Evolutionary conservation across 2,113 vertebrate species (phyloP).

Genomic region (Cryptomyrus ogoouensis): DNA sequence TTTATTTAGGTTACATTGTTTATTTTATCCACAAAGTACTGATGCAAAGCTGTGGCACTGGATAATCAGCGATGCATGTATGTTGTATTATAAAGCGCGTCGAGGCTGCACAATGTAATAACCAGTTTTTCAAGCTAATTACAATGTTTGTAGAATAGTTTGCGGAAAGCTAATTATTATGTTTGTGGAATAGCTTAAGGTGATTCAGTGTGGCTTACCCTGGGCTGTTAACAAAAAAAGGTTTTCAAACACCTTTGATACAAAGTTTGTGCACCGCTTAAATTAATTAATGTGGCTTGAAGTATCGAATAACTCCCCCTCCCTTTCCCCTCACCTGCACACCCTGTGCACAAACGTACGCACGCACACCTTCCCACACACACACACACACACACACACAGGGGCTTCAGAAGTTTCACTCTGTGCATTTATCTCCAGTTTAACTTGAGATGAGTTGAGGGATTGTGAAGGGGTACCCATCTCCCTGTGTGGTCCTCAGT

Average conservation of each 20-base stretch:
- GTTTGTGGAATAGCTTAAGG: background rate
- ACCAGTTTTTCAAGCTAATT: constrained; percentile 17
- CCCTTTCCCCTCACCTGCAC: background rate
- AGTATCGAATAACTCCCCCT: constrained; percentile 10
- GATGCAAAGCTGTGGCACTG: background rate
- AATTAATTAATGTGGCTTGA: constrained; percentile 9
- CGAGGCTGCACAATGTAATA: background rate
- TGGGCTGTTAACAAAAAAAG: constrained; percentile 5
- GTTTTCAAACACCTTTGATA: background rate
- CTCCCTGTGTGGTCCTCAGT: constrained; percentile 75
- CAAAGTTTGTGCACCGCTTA: constrained; percentile 9
- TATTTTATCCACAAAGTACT: background rate
- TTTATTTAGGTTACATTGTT: constrained; percentile 7
- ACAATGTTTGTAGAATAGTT: constrained; percentile 19
- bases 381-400: background rate
- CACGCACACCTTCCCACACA: background rate
- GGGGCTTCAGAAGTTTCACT: background rate
- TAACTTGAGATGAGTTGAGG: constrained; percentile 39
- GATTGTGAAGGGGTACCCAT: constrained; percentile 46
- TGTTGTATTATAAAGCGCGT: background rate
- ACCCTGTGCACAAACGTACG: background rate
- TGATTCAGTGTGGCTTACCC: background rate
- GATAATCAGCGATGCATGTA: background rate
- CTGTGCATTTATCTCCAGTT: constrained; percentile 36
- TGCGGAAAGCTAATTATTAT: background rate